phyloP scores from a whole-genome alignment of 2,888 invertebrate species.

The Diplolepis rosae region DNA sequence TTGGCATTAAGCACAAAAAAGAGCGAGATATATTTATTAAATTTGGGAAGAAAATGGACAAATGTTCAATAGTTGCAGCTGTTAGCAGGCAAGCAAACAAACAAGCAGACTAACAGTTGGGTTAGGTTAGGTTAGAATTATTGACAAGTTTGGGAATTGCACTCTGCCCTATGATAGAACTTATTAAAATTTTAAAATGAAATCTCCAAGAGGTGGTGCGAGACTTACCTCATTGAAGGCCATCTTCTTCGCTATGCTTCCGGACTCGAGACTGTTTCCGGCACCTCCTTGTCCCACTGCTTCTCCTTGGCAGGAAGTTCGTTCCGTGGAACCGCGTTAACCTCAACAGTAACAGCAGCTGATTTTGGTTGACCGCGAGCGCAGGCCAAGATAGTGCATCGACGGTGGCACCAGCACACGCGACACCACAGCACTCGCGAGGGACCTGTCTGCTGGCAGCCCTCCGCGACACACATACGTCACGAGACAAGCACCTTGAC shows the following conservation, averaged over 20 bases:
- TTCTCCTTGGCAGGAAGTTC: conserved; percentile 55
- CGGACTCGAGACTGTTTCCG: conserved; percentile 68
- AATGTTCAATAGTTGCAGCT: no score
- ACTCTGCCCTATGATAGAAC: no score
- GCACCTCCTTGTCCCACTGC: conserved; percentile 71
- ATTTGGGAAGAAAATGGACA: no score
- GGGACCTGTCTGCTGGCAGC: conserved; percentile 57
- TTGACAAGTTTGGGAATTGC: no score
- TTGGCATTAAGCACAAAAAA: no score
- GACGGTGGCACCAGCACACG: conserved; percentile 43
- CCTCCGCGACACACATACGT: conserved; percentile 70
- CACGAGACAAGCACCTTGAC: conserved; percentile 60
- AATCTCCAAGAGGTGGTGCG: no score
- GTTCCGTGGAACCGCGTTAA: conserved; percentile 46
- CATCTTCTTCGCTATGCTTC: conserved; percentile 76
- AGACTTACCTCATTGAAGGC: conserved; percentile 87
- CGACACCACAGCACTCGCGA: conserved; percentile 39
- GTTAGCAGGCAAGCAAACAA: no score
- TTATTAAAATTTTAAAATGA: no score
- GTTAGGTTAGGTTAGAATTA: no score
- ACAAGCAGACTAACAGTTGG: no score
- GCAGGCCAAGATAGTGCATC: conserved; percentile 39
- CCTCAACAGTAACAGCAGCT: conserved; percentile 48
- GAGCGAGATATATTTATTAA: no score
- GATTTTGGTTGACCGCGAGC: conserved; percentile 48